Conservation (phyloP, 2,113 vertebrate genomes). For the Xiphias gladius region DNA sequence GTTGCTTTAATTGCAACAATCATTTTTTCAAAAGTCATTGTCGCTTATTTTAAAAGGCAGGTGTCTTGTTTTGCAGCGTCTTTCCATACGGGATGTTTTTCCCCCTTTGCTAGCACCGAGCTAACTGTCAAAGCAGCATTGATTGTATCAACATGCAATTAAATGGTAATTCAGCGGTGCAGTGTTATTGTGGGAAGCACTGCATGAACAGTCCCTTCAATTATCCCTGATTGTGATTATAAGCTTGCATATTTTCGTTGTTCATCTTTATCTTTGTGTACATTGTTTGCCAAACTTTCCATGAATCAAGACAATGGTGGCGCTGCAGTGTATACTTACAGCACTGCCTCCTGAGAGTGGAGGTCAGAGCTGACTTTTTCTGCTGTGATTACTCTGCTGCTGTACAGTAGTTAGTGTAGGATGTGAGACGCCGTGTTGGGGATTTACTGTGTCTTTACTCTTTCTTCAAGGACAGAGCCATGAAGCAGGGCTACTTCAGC, state of each 20-base stretch:
- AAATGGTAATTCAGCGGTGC: conserved; percentile 71
- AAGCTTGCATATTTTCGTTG: conserved; percentile 46
- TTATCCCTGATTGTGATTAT: conserved; percentile 76
- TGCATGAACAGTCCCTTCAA: conserved; percentile 62
- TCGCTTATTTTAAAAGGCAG: conserved; percentile 26
- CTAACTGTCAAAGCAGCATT: conserved; percentile 63
- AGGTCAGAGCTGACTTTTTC: conserved; percentile 45
- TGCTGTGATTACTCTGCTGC: conserved; percentile 45
- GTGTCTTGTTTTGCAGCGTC: conserved; percentile 19
- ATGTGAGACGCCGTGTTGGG: conserved; percentile 3
- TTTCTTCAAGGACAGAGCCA: conserved; percentile 57
- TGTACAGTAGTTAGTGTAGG: conserved; percentile 37
- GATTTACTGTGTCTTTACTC: conserved; percentile 51
- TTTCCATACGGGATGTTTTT: conserved; percentile 11
- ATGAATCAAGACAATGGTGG: conserved; percentile 31
- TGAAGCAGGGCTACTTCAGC: conserved; percentile 33
- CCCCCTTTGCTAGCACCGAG: conserved; percentile 5
- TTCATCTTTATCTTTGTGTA: conserved; percentile 50
- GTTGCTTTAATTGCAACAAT: conserved; percentile 14
- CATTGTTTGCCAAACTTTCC: conserved; percentile 64
- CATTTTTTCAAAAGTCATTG: conserved; percentile 3
- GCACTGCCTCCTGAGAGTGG: conserved; percentile 22
- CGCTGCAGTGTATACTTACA: conserved; percentile 12
- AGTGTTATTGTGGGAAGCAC: conserved; percentile 49
- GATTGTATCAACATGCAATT: conserved; percentile 76